These are phyloP conservation scores for Brachionichthys hirsutus DNA, from an alignment of 2,113 vertebrate genomes.

Conservation along the genomic window DNA sequence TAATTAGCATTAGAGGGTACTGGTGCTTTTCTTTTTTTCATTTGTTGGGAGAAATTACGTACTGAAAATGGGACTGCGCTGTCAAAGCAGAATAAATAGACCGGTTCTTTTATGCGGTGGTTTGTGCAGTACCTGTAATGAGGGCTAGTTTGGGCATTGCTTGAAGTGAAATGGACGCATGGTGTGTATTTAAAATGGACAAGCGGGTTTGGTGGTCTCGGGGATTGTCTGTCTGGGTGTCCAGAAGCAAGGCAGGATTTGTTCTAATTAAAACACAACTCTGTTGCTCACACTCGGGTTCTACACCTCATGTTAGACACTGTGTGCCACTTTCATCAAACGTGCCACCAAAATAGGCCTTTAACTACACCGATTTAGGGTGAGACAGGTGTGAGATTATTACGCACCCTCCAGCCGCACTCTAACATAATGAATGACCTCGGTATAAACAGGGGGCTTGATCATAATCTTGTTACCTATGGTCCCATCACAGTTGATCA, in stretches of 20 bases:
- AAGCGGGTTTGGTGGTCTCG: too few species aligned
- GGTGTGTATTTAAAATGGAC: too few species aligned
- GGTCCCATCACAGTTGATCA: slow-evolving; percentile 9
- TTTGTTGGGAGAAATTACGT: not conserved
- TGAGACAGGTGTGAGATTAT: not conserved
- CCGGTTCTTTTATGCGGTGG: too few species aligned
- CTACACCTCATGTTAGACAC: not conserved
- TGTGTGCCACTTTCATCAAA: too few species aligned
- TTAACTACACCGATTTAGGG: not conserved
- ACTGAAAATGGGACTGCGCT: too few species aligned
- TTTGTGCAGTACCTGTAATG: too few species aligned
- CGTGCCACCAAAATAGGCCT: not conserved
- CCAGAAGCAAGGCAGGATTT: too few species aligned
- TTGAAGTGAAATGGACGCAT: too few species aligned
- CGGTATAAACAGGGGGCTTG: slow-evolving; percentile 18
- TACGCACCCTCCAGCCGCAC: not conserved
- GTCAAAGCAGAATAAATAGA: too few species aligned
- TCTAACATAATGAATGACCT: slow-evolving; percentile 18
- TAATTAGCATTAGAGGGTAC: not conserved
- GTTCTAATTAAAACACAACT: not conserved
- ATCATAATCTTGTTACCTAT: slow-evolving; percentile 10
- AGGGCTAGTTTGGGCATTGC: too few species aligned
- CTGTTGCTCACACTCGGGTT: not conserved
- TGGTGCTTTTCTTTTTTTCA: not conserved
- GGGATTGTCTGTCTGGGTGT: too few species aligned